Evolutionary conservation across 2,888 invertebrate genomes (phyloP), one percentile per base, ranked within the genome.

Genomic region (Drosophila silvestris): DNA sequence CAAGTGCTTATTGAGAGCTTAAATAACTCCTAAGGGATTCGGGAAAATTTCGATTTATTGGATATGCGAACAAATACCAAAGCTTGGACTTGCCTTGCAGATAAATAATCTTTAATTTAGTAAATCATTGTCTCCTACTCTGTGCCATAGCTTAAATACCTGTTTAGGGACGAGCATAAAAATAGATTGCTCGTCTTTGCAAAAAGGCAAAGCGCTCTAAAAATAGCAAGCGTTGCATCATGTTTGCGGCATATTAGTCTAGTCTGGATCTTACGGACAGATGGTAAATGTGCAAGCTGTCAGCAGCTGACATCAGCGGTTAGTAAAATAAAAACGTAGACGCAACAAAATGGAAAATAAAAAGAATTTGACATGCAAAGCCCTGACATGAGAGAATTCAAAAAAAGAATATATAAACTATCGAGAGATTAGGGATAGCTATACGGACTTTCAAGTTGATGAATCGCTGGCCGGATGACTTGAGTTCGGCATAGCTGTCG

Each of bases 381-480:
- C 44, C 67, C 80, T 62, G 62, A 80, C 66, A 72, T 81, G 67
- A 79, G 82, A 88, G 88, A 88, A 86, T 86, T 88, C 88, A 0
- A 58, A 58, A 73, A 70, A 50, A 68, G 26, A 50, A 70, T 33
- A 64, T 41, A 14, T n/a, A 56, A 33, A 32, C 12, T 60, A 50
- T 33, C 10, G 9, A 26, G 12, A 37, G 9, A 57, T 57, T 16
- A 14, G 63, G 28, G 16, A 30, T 32, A 47, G 39, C 30, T 53
- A 79, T 81, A 95, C 95, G 71, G 89, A 93, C 93, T 92, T 93
- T 93, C 68, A 91, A 81, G 70, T 91, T 93, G 77, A 96, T 94
- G 93, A 97, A 96, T 77, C 95, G 95, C 85, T 95, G 94, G 70
- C 96, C 97, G 77, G 94, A 94, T 86, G 94, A 95, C 78, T 96